Conservation (phyloP, 1,140 invertebrate genomes). For the Choristoneura fumiferana region DNA sequence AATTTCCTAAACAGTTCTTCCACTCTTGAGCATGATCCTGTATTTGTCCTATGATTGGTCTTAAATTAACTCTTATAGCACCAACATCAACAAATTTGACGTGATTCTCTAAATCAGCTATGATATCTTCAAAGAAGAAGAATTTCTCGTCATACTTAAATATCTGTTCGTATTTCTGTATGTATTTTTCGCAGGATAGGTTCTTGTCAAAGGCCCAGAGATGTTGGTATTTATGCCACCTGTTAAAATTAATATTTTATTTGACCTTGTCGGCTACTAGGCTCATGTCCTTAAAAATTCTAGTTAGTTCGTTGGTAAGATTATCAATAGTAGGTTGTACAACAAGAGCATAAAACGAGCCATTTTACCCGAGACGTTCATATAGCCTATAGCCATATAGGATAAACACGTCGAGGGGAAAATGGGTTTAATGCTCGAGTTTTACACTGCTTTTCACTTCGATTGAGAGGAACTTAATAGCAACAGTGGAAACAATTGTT, state of each 20-base stretch:
- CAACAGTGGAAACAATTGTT: too few relatives aligned
- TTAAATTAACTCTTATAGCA: constrained; percentile 84
- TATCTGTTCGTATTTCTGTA: constrained; percentile 84
- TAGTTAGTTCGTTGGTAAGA: too few relatives aligned
- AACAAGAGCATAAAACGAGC: too few relatives aligned
- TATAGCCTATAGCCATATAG: too few relatives aligned
- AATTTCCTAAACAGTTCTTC: constrained; percentile 83
- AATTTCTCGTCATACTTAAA: constrained; percentile 90
- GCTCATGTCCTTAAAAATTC: too few relatives aligned
- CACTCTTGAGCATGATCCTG: constrained; percentile 84
- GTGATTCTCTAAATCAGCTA: constrained; percentile 83
- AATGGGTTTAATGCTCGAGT: too few relatives aligned
- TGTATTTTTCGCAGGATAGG: constrained; percentile 86
- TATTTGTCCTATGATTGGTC: constrained; percentile 81
- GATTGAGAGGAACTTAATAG: too few relatives aligned
- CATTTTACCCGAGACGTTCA: too few relatives aligned
- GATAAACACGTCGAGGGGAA: too few relatives aligned
- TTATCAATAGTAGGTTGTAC: too few relatives aligned
- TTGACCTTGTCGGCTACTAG: too few relatives aligned
- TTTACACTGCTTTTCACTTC: too few relatives aligned
- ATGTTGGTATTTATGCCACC: constrained; percentile 88
- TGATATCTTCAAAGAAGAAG: constrained; percentile 87
- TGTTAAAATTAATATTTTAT: constrained; percentile 48
- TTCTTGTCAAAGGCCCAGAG: constrained; percentile 91
- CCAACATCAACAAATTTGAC: constrained; percentile 80